Conservation (phyloP, 2,888 invertebrate species). For the Spisula subtruncata region DNA sequence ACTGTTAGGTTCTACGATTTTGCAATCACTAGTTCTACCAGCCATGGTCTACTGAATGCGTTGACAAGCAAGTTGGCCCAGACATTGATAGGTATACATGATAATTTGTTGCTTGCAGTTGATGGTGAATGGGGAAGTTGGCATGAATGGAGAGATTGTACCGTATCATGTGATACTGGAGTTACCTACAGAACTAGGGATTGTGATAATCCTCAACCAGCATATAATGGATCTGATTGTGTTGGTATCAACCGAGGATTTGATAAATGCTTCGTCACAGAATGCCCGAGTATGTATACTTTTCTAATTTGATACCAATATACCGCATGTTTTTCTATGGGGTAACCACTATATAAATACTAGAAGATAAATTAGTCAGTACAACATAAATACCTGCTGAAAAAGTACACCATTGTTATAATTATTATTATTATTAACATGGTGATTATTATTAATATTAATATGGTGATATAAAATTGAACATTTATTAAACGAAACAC, state of each 20-base stretch:
- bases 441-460: no score
- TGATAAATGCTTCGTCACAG: background rate
- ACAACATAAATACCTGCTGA: no score
- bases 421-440: no score
- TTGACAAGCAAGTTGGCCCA: background rate
- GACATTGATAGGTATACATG: background rate
- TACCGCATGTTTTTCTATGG: no score
- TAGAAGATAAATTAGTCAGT: no score
- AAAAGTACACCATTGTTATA: no score
- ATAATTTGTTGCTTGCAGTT: slow-evolving; percentile 28
- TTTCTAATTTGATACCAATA: no score
- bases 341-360: no score
- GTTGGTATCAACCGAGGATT: background rate
- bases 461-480: no score
- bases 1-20: background rate
- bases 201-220: slow-evolving; percentile 58
- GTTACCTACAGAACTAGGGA: slow-evolving; percentile 38
- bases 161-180: slow-evolving; percentile 47
- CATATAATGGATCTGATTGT: slow-evolving; percentile 45
- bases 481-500: no score
- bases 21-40: background rate
- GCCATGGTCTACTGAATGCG: no score
- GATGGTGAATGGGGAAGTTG: slow-evolving; percentile 59
- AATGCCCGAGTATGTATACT: background rate
- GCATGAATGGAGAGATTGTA: slow-evolving; percentile 45